Base-by-base conservation (phyloP, 2,113 vertebrate genomes). In the Hippocampus comes region DNA sequence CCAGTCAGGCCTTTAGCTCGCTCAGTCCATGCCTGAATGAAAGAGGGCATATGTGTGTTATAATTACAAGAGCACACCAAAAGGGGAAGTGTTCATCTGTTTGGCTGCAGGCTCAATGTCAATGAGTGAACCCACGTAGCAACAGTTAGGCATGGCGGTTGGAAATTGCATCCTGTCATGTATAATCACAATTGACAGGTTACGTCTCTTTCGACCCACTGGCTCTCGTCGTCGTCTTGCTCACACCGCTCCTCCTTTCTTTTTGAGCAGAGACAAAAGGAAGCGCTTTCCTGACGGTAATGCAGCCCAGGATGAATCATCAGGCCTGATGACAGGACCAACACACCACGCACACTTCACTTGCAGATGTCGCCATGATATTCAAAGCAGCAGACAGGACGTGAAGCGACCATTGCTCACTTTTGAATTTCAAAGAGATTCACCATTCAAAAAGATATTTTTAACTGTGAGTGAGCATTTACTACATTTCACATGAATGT, bases 11-110 rank as follows among this genome's bases (percentile, higher is more conserved):
- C 91, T 90, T 93, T 98, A 1, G 95, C 96, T 84, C 91, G 94
- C 77, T 95, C 92, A 1, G 94, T 93, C 96, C 95, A 99, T 1
- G 60, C 83, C 97, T 98, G 86, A 30, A 72, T 4, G 4, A 14
- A 23, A 66, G 1, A 4, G 3, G 34, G 72, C 53, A 21, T 1
- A 12, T 5, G 73, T 30, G 43, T 12, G 63, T 83, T 74, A 38
- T 5, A 72, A 83, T 86, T 69, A 59, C 34, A 0, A 1, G 66
- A 27, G 1, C 14, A 25, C 12, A 51, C 53, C 53, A 65, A 43
- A 68, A 30, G 17, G 48, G 27, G 49, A 30, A 4, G 25, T 38
- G 2, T 1, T 20, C 0, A 53, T 57, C 38, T 0, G 21, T 68
- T 30, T 74, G 20, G 10, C 64, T 55, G 41, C 11, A 20, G 76